Evolutionary conservation across 2,888 invertebrate species (phyloP).

Genomic region (Odontocerum albicorne): DNA sequence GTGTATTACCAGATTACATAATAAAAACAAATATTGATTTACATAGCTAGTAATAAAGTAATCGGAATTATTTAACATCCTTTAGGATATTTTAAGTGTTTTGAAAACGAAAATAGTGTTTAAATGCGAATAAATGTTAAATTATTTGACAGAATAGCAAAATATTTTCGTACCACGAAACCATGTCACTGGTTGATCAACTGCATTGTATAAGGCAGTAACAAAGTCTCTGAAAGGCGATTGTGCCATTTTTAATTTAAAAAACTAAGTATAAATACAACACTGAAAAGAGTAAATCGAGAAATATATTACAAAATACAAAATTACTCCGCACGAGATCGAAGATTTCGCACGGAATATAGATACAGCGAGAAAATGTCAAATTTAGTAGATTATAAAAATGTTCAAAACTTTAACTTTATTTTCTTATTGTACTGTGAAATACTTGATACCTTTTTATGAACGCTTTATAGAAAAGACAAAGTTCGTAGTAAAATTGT

Average conservation of each 20-base stretch:
- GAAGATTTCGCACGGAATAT: no score
- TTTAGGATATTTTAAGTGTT: not conserved
- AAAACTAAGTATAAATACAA: not conserved
- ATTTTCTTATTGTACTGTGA: no score
- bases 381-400: no score
- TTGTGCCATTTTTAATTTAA: not conserved
- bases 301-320: not conserved
- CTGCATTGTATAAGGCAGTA: constrained; percentile 53
- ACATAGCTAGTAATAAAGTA: not conserved
- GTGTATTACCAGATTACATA: no score
- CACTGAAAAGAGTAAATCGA: not conserved
- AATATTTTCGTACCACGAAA: constrained; percentile 64
- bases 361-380: no score
- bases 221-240: constrained; percentile 48
- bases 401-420: no score
- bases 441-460: no score
- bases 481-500: no score
- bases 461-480: no score
- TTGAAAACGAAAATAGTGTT: not conserved
- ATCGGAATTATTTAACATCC: not conserved
- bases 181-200: constrained; percentile 73
- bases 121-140: not conserved
- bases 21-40: constrained; percentile 23
- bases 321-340: no score
- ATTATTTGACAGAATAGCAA: no score